A percentile compares a stretch with the other conserved stretches of the same genome.
phyloP scores from a whole-genome alignment of 1,140 invertebrate species.

The Anoplophora glabripennis region DNA sequence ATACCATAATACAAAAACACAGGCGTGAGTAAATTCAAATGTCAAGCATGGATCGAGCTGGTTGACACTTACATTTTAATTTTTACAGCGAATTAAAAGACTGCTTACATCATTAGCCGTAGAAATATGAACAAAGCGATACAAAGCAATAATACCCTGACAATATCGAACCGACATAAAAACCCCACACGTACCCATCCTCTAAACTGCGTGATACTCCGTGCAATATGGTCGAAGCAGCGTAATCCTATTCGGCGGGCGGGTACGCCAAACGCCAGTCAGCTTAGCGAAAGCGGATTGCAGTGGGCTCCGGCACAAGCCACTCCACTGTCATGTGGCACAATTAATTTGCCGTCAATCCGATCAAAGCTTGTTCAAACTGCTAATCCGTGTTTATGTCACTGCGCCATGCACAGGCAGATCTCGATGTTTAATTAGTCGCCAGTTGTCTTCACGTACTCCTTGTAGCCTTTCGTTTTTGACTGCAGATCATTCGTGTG shows the following conservation, averaged over 20 bases:
- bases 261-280: slow-evolving; percentile 25
- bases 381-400: slow-evolving; percentile 43
- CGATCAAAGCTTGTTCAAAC: slow-evolving; percentile 43
- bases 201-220: too few species aligned
- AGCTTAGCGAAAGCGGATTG: slow-evolving; percentile 44
- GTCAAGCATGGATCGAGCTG: too few species aligned
- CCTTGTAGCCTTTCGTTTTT: background rate
- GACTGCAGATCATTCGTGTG: too few species aligned
- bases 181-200: too few species aligned
- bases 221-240: background rate
- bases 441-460: background rate
- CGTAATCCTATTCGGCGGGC: slow-evolving; percentile 25
- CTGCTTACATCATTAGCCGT: too few species aligned
- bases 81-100: too few species aligned
- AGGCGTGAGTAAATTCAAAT: too few species aligned
- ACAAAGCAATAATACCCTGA: background rate
- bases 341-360: slow-evolving; percentile 47
- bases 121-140: background rate
- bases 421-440: slow-evolving; percentile 27
- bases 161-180: too few species aligned
- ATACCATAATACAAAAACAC: too few species aligned
- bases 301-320: slow-evolving; percentile 21
- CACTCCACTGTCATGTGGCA: slow-evolving; percentile 40
- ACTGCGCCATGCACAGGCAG: slow-evolving; percentile 26
- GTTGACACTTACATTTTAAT: too few species aligned